Base-by-base conservation (phyloP, 2,888 invertebrate species). In the Hydroisotoma schaefferi region DNA sequence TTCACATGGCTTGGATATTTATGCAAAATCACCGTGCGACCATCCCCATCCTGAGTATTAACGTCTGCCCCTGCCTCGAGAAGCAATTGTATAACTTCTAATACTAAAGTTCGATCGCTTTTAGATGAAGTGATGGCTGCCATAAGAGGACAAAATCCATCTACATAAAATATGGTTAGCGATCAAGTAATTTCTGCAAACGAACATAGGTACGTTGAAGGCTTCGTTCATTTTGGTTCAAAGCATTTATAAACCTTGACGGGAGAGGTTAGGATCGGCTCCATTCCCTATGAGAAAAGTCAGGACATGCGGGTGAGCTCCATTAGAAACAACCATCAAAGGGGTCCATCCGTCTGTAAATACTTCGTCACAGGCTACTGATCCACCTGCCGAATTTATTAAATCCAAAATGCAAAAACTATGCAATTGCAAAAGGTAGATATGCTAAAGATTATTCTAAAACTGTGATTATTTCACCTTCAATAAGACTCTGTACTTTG, bases 271-370 rank as follows among this genome's bases (percentile, higher is more conserved):
- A 3, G 65, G 60, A 55, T 66, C 65, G 15, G 62, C 65, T 37
- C 55, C 40, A 48, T 60, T 51, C 44, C 47, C 33, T 29, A 66
- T 15, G 2, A 66, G 38, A 46, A 60, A 66, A 37, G 62, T 59
- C 20, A 66, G 23, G 1, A 66, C 51, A 15, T 38, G 20, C 1
- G 65, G 65, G 12, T 62, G 47, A 6, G 61, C 65, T 18, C 62
- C 61, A 55, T 63, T 66, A 3, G 62, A 62, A 22, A 63, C 62
- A 12, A 66, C 52, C 65, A 66, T 66, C 5, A 66, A 29, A 10
- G 65, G 55, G 46, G 52, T 63, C 65, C 65, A 66, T 2, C 63
- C 65, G 26, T 60, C 65, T 18, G 62, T 60, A 40, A 66, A 48
- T 1, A 66, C 25, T 10, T 56, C 27, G 26, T 66, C 60, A n/a